Percentiles rank a stretch among this genome's conserved stretches.
These are phyloP conservation scores for Psephotus haematonotus DNA, from an alignment of 2,113 vertebrate genomes.

Conservation along the genomic window DNA sequence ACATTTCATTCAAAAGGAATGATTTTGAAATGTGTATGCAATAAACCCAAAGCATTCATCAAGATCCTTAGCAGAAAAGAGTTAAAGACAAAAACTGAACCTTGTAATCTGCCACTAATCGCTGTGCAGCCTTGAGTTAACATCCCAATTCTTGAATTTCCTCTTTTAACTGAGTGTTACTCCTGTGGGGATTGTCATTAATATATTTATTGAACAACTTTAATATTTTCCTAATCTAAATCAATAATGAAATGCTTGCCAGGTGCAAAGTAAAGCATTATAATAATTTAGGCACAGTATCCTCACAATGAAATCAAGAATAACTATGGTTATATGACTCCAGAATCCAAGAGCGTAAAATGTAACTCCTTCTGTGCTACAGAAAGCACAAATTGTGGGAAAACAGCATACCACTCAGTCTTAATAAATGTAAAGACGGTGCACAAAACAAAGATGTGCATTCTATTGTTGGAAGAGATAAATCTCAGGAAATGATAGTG, in stretches of 20 bases:
- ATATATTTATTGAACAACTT: not conserved
- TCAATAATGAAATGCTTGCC: not conserved
- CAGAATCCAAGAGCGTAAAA: not conserved
- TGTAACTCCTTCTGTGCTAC: not conserved
- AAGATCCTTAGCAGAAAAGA: not conserved
- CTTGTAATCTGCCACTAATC: not conserved
- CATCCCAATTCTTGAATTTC: not conserved
- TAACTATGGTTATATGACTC: not conserved
- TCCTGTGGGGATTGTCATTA: not conserved
- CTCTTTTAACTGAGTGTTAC: not conserved
- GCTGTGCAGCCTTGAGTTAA: not conserved
- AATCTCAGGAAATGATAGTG: not conserved
- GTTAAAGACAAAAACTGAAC: not conserved
- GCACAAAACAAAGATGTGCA: not conserved
- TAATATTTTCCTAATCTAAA: not conserved
- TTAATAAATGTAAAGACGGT: conserved; percentile 7
- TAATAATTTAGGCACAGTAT: not conserved
- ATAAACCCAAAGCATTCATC: not conserved
- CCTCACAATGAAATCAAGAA: not conserved
- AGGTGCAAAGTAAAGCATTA: not conserved
- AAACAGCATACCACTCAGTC: not conserved
- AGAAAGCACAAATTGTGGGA: not conserved
- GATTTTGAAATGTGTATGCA: not conserved
- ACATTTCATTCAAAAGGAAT: not conserved
- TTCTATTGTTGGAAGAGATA: not conserved